These are phyloP conservation scores for Oreochromis mossambicus DNA, from an alignment of 2,797 vertebrate genomes.

Conservation along the genomic window DNA sequence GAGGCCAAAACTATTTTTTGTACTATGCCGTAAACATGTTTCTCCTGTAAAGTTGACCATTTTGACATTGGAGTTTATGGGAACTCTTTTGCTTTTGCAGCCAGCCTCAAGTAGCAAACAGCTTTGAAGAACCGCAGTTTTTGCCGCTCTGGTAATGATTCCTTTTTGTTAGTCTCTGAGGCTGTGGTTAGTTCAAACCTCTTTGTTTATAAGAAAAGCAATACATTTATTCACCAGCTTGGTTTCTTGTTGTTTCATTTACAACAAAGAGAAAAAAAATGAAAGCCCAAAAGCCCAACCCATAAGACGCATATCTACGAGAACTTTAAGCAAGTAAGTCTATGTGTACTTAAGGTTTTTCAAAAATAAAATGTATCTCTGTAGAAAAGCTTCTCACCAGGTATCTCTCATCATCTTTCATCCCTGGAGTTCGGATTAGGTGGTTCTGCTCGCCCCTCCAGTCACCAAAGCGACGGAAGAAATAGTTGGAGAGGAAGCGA, in stretches of 20 bases:
- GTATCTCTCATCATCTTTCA: conserved; percentile 98
- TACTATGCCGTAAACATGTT: neutral
- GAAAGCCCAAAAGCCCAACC: neutral
- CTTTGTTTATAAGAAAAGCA: neutral
- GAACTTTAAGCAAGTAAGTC: neutral
- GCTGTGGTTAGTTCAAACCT: neutral
- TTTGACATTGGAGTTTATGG: neutral
- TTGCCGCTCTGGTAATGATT: neutral
- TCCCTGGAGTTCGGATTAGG: conserved; percentile 94
- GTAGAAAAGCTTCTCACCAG: conserved; percentile 79
- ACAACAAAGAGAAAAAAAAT: neutral
- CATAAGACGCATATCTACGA: neutral
- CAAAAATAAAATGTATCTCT: neutral
- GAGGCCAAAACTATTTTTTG: neutral
- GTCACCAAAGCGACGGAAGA: conserved; percentile 98
- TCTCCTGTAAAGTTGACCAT: neutral
- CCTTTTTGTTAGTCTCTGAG: neutral
- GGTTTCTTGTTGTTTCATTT: neutral
- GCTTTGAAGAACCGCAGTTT: neutral
- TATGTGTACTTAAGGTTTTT: neutral
- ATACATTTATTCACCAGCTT: neutral
- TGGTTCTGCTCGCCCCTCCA: conserved; percentile 99
- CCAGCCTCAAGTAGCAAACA: neutral
- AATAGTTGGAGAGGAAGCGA: conserved; percentile 97
- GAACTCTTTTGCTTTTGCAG: neutral